Conservation (phyloP, 2,888 invertebrate species). For the Listrodromus nycthemerus region DNA sequence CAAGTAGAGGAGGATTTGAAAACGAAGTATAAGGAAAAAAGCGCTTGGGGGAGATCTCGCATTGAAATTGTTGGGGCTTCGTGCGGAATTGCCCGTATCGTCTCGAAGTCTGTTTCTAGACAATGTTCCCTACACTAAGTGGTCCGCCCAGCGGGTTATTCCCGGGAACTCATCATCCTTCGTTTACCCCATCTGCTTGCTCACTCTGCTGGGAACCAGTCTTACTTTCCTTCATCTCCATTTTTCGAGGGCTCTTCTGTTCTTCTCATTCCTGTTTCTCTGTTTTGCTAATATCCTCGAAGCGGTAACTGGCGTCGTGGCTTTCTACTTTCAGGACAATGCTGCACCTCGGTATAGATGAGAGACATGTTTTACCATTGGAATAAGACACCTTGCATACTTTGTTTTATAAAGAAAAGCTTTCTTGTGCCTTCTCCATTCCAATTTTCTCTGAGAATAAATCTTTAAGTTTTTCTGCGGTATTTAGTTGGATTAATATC, state of each 20-base stretch:
- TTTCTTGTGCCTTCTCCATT: background rate
- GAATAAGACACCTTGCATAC: conserved; percentile 2
- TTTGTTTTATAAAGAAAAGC: background rate
- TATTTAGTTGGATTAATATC: no score
- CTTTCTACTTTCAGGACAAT: conserved; percentile 33
- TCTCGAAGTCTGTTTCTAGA: conserved; percentile 72
- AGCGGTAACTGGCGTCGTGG: conserved; percentile 56
- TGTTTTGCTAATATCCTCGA: conserved; percentile 24
- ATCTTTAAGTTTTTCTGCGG: no score
- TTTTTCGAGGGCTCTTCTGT: conserved; percentile 34
- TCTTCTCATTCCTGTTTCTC: conserved; percentile 20
- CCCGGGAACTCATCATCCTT: conserved; percentile 59
- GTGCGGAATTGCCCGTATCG: conserved; percentile 69
- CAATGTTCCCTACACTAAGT: conserved; percentile 48
- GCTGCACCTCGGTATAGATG: conserved; percentile 7
- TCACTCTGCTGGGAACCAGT: conserved; percentile 21
- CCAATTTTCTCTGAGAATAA: background rate
- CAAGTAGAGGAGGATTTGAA: conserved; percentile 43
- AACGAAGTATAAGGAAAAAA: conserved; percentile 54
- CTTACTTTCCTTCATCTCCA: conserved; percentile 48
- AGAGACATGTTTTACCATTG: conserved; percentile 22
- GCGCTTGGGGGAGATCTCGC: conserved; percentile 64
- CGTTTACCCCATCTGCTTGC: conserved; percentile 34
- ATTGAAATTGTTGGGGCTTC: conserved; percentile 55
- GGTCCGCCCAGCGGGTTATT: conserved; percentile 63